A percentile compares a stretch with the other conserved stretches of the same genome.
These are phyloP conservation scores for Cirrhinus mrigala DNA, from an alignment of 2,797 vertebrate genomes.

Conservation along the genomic window DNA sequence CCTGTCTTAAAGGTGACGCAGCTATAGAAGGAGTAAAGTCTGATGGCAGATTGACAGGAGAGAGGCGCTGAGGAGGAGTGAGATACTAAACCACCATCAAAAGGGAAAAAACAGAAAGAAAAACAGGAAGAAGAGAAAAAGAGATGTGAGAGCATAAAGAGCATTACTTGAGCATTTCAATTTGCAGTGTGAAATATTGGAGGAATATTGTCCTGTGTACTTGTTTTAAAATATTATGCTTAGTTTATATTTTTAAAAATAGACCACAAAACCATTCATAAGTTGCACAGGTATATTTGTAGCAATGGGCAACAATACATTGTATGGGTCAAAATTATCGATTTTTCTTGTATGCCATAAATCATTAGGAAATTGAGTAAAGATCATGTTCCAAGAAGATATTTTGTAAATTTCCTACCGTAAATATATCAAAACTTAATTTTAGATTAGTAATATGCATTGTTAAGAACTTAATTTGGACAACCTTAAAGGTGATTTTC, in stretches of 20 bases:
- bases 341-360: too few species aligned
- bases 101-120: constrained; percentile 1
- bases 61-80: constrained; percentile 69
- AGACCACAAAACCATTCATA: too few species aligned
- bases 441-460: too few species aligned
- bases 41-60: constrained; percentile 78
- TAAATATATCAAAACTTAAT: too few species aligned
- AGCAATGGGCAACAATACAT: too few species aligned
- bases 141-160: neutral
- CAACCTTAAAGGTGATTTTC: too few species aligned
- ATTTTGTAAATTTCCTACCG: too few species aligned
- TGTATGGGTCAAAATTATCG: too few species aligned
- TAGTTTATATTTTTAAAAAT: neutral
- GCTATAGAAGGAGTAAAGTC: constrained; percentile 81
- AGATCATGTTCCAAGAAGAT: too few species aligned
- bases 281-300: too few species aligned
- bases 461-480: too few species aligned
- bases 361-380: too few species aligned
- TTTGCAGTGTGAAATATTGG: neutral
- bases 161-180: neutral
- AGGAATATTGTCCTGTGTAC: neutral
- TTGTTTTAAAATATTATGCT: neutral
- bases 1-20: constrained; percentile 80
- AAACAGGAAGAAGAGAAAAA: constrained; percentile 20
- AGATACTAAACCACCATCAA: constrained; percentile 66